Conservation (phyloP, 2,113 vertebrate species). For the Pampusana beccarii region DNA sequence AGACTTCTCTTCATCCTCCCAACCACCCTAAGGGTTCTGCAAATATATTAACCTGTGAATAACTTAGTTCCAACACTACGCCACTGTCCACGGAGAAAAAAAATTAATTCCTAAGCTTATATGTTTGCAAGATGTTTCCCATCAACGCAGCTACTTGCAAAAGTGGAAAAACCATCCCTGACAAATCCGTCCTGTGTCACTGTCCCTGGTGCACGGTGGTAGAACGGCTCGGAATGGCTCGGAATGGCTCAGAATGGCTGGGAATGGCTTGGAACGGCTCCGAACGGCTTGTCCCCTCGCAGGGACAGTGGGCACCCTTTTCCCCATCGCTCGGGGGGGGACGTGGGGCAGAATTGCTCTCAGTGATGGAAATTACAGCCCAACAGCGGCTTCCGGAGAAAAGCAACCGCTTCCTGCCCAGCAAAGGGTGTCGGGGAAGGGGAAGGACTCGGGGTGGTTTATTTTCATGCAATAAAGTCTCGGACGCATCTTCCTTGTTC, state of each 20-base stretch:
- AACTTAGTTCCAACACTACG: not conserved
- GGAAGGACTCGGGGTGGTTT: fast-evolving
- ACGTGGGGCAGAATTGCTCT: not conserved
- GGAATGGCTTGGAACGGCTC: too few species aligned
- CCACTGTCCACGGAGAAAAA: not conserved
- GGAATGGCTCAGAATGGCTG: too few species aligned
- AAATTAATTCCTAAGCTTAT: fast-evolving
- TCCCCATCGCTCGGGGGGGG: fast-evolving
- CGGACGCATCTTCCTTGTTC: fast-evolving
- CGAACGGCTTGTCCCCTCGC: too few species aligned
- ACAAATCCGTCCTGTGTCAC: fast-evolving
- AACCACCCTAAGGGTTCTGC: too few species aligned
- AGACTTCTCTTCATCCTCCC: not conserved
- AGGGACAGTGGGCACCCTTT: not conserved
- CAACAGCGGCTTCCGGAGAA: fast-evolving
- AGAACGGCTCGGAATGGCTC: too few species aligned
- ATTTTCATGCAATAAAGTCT: fast-evolving
- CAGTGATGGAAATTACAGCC: fast-evolving
- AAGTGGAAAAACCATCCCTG: not conserved
- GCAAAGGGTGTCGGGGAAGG: fast-evolving
- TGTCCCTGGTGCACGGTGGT: too few species aligned
- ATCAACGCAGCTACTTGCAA: too few species aligned
- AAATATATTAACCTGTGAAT: not conserved
- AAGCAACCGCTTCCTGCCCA: not conserved
- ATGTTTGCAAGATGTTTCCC: not conserved